A percentile compares a stretch with the other conserved stretches of the same genome.
These are phyloP conservation scores for Pollenia angustigena DNA, from an alignment of 2,888 invertebrate genomes.

Conservation along the genomic window DNA sequence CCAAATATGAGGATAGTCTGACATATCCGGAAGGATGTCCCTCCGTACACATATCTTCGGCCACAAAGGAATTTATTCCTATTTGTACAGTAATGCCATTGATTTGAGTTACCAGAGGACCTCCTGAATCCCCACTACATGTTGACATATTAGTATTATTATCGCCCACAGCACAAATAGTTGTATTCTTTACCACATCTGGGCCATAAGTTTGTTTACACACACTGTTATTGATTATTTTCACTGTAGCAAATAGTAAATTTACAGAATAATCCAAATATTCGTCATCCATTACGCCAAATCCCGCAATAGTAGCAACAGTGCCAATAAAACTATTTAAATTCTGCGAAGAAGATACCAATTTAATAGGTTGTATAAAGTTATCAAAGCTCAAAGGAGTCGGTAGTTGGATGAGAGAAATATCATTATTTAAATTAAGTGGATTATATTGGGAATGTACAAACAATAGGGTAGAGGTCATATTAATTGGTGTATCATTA, in stretches of 20 bases:
- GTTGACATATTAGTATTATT: constrained; percentile 79
- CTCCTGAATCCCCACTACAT: constrained; percentile 83
- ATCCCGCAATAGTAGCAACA: constrained; percentile 79
- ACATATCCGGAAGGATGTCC: constrained; percentile 81
- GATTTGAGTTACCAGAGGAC: constrained; percentile 77
- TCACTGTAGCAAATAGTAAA: constrained; percentile 79
- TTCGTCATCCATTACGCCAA: constrained; percentile 80
- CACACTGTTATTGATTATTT: constrained; percentile 78
- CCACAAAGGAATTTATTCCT: constrained; percentile 83
- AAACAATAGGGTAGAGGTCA: constrained; percentile 77
- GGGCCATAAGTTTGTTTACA: constrained; percentile 77
- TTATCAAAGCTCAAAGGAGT: constrained; percentile 75
- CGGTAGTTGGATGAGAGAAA: constrained; percentile 80
- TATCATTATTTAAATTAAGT: constrained; percentile 79
- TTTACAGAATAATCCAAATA: constrained; percentile 78
- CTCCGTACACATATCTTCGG: constrained; percentile 79
- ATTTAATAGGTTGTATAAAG: constrained; percentile 78
- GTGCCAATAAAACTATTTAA: constrained; percentile 77
- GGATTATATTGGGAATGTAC: constrained; percentile 80
- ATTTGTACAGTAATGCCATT: constrained; percentile 78
- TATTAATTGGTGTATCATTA: constrained; percentile 74
- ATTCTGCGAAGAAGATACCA: constrained; percentile 75
- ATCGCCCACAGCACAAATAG: constrained; percentile 79
- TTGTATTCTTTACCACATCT: constrained; percentile 76
- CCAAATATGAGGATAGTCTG: constrained; percentile 79